Percentiles rank a stretch among this genome's conserved stretches.
phyloP scores from a whole-genome alignment of 2,113 vertebrate genomes.

The Puntigrus tetrazona region DNA sequence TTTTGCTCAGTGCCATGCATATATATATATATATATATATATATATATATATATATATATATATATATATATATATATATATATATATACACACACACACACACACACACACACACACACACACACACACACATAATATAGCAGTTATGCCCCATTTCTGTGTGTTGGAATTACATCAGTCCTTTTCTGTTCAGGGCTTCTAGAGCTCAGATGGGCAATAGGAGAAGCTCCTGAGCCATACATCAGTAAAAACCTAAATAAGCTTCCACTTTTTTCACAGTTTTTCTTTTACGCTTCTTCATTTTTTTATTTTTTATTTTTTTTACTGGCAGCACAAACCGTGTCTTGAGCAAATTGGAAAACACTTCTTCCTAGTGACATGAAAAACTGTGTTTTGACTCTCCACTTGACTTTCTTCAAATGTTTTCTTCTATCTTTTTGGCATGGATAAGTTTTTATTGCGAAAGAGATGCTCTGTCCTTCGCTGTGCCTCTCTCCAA shows the following conservation, averaged over 20 bases:
- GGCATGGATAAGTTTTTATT: background rate
- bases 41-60: no score
- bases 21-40: no score
- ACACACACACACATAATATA: no score
- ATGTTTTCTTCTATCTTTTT: slow-evolving; percentile 45
- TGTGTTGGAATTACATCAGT: slow-evolving; percentile 3
- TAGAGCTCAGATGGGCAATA: background rate
- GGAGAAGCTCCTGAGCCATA: background rate
- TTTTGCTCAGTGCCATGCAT: background rate
- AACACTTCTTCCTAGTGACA: slow-evolving; percentile 13
- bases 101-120: no score
- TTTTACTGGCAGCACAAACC: slow-evolving; percentile 47
- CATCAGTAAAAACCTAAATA: background rate
- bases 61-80: no score
- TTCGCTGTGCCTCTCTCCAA: background rate
- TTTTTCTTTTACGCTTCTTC: background rate
- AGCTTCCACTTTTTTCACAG: slow-evolving; percentile 2
- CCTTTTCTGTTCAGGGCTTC: background rate
- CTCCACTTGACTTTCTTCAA: background rate
- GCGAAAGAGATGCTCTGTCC: background rate
- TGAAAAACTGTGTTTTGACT: slow-evolving; percentile 5
- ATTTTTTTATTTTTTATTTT: background rate
- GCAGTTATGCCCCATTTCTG: background rate
- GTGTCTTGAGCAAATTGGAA: slow-evolving; percentile 45
- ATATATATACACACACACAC: no score